phyloP scores from a whole-genome alignment of 2,113 vertebrate genomes.

The Pterocles burchelli region DNA sequence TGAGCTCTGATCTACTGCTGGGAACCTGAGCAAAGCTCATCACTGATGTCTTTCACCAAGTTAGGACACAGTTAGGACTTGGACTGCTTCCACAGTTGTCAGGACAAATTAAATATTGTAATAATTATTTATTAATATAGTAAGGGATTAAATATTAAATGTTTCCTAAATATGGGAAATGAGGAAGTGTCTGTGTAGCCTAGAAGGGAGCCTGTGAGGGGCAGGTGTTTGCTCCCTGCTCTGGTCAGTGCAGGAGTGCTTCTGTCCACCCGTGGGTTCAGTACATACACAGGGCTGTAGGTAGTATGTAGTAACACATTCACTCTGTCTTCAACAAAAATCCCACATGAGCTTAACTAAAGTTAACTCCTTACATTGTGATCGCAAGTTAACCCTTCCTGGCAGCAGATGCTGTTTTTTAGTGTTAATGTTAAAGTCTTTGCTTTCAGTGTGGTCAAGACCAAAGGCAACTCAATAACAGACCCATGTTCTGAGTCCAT shows the following conservation, averaged over 20 bases:
- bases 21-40: not conserved
- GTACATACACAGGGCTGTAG: fast-evolving
- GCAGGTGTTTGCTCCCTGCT: not conserved
- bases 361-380: not conserved
- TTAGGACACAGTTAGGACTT: not conserved
- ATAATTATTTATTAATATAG: not conserved
- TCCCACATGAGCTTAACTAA: not conserved
- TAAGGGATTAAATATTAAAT: not conserved
- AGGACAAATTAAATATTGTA: not conserved
- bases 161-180: not conserved
- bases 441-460: not conserved
- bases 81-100: not conserved
- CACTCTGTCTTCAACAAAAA: not conserved
- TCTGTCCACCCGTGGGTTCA: fast-evolving
- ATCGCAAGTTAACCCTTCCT: not conserved
- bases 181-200: not conserved
- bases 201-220: not conserved
- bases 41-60: not conserved
- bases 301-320: not conserved
- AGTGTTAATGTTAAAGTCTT: not conserved
- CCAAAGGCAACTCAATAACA: not conserved
- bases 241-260: not conserved
- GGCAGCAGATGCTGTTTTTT: not conserved
- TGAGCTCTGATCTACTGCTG: not conserved
- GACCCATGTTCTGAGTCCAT: not conserved